Evolutionary conservation across 92 coral and sea anemone genomes (phyloP), one percentile per base, ranked within the genome.

Genomic region (Palythoa grandis): DNA sequence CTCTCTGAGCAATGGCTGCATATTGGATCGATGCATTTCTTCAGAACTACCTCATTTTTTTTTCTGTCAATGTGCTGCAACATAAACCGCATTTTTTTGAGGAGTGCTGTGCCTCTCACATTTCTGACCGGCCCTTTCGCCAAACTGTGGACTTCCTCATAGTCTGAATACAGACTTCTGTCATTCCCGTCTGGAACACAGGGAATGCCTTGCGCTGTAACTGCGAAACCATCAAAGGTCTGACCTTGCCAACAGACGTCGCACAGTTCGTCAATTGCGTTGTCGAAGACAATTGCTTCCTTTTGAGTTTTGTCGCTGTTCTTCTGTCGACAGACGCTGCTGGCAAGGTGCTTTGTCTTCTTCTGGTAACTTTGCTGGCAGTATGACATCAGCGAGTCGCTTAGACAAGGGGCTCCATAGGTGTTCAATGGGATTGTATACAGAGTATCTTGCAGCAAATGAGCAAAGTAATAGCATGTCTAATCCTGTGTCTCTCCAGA

Each of bases 361-460:
- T 61, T 82, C 74, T 65, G 70, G 74, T 57, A 65, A 71, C 70
- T 65, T 54, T 35, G 86, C 48, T 60, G 86, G 38, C 70, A 63
- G 48, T 65, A 82, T 74, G 70, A 82, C 86, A 38, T 78, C 77
- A 40, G 87, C 87, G 70, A 68, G 87, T 58, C 72, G 76, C 73
- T 83, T 70, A 83, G 77, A 65, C 53, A 74, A 71, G 72, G 66
- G 86, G 68, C 4, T 60, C 10, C 68, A 60, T 17, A 89, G 84
- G 65, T 86, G 92, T 73, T 89, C 92, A 53, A 72, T 86, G 10
- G 77, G 89, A 57, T 89, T 89, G 70, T 56, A 89, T 14, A 88
- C 91, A 23, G 91, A 88, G 88, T 88, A 83, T 6, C 70, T 38
- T 29, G 91, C 91, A 11, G 89, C 92, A 37, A 76, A 78, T 52